phyloP scores from a whole-genome alignment of 2,888 invertebrate species.

The Sabellastarte sp. region DNA sequence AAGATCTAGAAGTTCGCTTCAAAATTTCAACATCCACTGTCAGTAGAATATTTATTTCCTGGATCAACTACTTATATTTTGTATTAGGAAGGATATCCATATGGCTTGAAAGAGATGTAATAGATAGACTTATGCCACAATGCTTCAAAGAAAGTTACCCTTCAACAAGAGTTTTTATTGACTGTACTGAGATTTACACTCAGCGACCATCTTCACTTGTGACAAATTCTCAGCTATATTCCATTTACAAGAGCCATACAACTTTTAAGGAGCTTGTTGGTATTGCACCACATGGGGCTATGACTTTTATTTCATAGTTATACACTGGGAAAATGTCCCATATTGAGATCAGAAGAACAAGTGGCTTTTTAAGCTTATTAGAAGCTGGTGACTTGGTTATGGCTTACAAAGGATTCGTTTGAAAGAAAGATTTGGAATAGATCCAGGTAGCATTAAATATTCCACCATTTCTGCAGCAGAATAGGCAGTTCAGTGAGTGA shows the following conservation, averaged over 20 bases:
- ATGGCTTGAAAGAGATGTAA: slow-evolving; percentile 3
- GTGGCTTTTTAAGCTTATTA: slow-evolving; percentile 20
- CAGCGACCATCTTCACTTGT: slow-evolving; percentile 19
- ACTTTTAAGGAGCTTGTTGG: slow-evolving; percentile 25
- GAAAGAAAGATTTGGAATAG: slow-evolving; percentile 19
- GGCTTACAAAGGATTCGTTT: slow-evolving; percentile 30
- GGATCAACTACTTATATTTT: slow-evolving; percentile 3
- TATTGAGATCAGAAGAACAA: slow-evolving; percentile 17
- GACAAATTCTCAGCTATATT: slow-evolving; percentile 17
- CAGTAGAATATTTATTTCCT: slow-evolving; percentile 1
- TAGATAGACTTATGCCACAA: slow-evolving; percentile 15
- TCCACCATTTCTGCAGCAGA: slow-evolving; percentile 19
- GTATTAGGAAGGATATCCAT: neutral
- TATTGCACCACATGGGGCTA: slow-evolving; percentile 21
- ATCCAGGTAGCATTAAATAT: slow-evolving; percentile 16
- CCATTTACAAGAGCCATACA: slow-evolving; percentile 23
- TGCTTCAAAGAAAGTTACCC: slow-evolving; percentile 21
- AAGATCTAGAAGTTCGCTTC: slow-evolving; percentile 6
- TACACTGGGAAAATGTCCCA: slow-evolving; percentile 26
- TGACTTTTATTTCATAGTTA: slow-evolving; percentile 28
- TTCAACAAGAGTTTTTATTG: slow-evolving; percentile 23
- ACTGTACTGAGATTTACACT: slow-evolving; percentile 30
- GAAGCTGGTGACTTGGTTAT: slow-evolving; percentile 29
- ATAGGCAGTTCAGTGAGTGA: slow-evolving; percentile 1
- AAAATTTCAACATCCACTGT: slow-evolving; percentile 3